Evolutionary conservation across 2,113 vertebrate species (phyloP).

Genomic region (Smithornis capensis): DNA sequence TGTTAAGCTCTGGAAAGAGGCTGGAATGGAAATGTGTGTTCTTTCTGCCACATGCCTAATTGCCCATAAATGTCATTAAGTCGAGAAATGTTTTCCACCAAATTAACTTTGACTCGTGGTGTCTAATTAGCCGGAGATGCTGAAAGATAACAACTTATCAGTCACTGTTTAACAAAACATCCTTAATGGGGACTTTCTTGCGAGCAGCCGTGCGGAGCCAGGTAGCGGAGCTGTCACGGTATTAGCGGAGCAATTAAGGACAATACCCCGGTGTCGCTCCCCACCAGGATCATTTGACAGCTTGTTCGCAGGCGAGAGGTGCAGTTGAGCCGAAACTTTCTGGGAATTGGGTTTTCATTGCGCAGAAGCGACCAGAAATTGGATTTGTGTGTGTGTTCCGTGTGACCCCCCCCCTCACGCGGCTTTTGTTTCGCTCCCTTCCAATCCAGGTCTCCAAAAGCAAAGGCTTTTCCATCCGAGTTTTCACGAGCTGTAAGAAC

Average conservation of each 20-base stretch:
- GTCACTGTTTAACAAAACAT: slow-evolving; percentile 66
- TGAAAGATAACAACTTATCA: slow-evolving; percentile 72
- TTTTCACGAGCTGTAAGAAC: background rate
- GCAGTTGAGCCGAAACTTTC: background rate
- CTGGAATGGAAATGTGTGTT: slow-evolving; percentile 58
- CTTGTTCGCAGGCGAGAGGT: background rate
- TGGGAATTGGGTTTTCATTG: background rate
- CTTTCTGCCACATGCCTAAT: slow-evolving; percentile 71
- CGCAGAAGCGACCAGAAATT: background rate
- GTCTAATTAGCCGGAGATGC: slow-evolving; percentile 79
- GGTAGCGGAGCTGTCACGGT: slow-evolving; percentile 61
- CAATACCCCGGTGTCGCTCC: slow-evolving; percentile 20
- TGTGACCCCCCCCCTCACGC: background rate
- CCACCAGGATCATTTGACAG: slow-evolving; percentile 33
- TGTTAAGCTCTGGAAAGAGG: slow-evolving; percentile 62
- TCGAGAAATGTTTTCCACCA: slow-evolving; percentile 81
- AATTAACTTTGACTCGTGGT: slow-evolving; percentile 80
- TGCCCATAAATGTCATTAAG: slow-evolving; percentile 85
- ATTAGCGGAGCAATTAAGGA: slow-evolving; percentile 58
- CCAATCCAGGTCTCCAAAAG: background rate
- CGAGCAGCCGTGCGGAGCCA: slow-evolving; percentile 21
- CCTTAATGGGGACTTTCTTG: slow-evolving; percentile 58
- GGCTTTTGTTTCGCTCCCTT: background rate
- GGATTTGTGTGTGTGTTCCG: no score
- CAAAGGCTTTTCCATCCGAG: background rate